Conservation (phyloP, 2,113 vertebrate genomes). For the Anarrhichthys ocellatus region DNA sequence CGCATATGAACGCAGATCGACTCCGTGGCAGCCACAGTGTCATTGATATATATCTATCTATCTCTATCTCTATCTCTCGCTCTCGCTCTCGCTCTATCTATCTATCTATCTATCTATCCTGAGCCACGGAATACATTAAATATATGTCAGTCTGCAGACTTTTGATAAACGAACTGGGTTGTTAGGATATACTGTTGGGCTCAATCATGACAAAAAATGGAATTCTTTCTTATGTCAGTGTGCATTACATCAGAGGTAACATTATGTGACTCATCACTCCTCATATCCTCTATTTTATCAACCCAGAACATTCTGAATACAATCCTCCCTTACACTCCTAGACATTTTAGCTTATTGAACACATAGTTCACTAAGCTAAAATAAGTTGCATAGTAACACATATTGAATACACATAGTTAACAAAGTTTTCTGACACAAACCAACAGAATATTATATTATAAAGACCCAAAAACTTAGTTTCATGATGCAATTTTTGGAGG, state of each 20-base stretch:
- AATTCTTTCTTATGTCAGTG: not conserved
- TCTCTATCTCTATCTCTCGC: too few relatives aligned
- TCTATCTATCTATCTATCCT: too few relatives aligned
- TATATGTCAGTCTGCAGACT: not conserved
- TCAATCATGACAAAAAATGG: not conserved
- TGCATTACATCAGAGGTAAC: not conserved
- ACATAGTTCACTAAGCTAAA: too few relatives aligned
- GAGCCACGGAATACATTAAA: not conserved
- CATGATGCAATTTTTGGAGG: not conserved
- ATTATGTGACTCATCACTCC: not conserved
- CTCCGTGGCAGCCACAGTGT: not conserved
- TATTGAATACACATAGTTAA: too few relatives aligned
- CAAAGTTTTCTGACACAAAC: not conserved
- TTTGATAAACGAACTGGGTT: not conserved
- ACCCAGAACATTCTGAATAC: not conserved
- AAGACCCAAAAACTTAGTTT: not conserved
- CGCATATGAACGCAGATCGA: not conserved
- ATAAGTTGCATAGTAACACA: too few relatives aligned
- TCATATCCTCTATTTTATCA: not conserved
- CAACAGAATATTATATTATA: not conserved
- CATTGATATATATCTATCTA: too few relatives aligned
- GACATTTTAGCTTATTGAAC: not conserved
- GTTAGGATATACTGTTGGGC: not conserved
- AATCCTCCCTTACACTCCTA: not conserved
- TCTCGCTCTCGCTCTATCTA: too few relatives aligned